These are phyloP conservation scores for Iselma pallidipennis DNA, from an alignment of 2,888 invertebrate genomes.

Conservation along the genomic window DNA sequence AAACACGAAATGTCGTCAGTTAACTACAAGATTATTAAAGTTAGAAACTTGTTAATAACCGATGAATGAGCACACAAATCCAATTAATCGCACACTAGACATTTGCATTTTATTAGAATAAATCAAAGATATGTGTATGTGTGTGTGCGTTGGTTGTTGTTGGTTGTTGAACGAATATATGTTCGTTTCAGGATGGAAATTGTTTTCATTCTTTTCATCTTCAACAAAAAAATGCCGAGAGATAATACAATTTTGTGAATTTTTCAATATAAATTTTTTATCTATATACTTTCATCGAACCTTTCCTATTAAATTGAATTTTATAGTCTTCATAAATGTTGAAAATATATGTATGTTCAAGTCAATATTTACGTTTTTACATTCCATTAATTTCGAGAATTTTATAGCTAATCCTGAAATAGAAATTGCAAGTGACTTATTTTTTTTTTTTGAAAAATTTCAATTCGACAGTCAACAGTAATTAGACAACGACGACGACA, in stretches of 20 bases:
- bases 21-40: constrained; percentile 3
- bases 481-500: no score
- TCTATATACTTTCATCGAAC: not conserved
- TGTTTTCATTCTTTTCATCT: no score
- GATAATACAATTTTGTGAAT: not conserved
- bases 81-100: constrained; percentile 4
- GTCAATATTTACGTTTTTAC: not conserved
- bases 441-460: no score
- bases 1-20: not conserved
- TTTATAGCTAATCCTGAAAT: not conserved
- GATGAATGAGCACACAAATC: constrained; percentile 4
- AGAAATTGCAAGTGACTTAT: not conserved
- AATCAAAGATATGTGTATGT: not conserved
- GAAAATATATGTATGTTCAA: not conserved
- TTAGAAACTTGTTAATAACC: constrained; percentile 5
- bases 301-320: not conserved
- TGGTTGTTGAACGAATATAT: not conserved
- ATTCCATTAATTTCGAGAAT: not conserved
- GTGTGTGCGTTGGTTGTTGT: not conserved
- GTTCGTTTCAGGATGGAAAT: no score
- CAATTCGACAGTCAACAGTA: no score
- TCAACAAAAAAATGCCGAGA: no score
- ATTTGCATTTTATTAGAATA: constrained; percentile 5
- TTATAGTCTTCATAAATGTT: not conserved
- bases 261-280: not conserved